Base-by-base conservation (phyloP, 2,888 invertebrate species). In the Germaria angustata region DNA sequence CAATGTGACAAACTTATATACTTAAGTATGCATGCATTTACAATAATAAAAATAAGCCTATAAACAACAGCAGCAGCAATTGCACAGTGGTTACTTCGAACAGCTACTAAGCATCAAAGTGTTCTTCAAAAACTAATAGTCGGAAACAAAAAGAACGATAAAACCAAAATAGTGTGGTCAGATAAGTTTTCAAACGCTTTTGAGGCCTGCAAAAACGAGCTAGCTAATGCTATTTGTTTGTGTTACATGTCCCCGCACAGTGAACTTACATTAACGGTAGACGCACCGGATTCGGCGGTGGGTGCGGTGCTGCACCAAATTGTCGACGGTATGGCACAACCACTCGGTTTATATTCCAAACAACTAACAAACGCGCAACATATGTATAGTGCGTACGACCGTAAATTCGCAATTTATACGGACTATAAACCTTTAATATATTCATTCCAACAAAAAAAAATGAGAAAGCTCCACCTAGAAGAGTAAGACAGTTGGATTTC, bases 401-500 rank as follows among this genome's bases (percentile, higher is more conserved):
- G 76, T 6, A 9, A 39, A 22, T 68, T 65, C 53, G 44, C 39
- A 3, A 84, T 86, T 2, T 80, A 46, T 22, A 84, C 84, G 0
- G 86, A 86, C 44, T 85, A 85, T 57, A 86, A 86, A 49, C 84
- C 84, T 5, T n/a, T 86, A 0, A 59, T 78, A 0, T 89, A 81
- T 46, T 89, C 90, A 0, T 88, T 91, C 68, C 17, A n/a, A n/a
- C n/a, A n/a, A n/a, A 87, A 76, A 86, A 86, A 9, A 36, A 84
- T 2, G 87, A 88, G 1, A 88, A 88, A 17, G 86, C 86, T 8
- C 88, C 89, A 1, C 90, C 90, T 0, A 68, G 90, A 1, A 90
- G 91, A 76, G 84, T 85, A 3, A 72, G 90, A 0, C 87, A 91
- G 3, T 80, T 92, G 0, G 88, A 90, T 61, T 88, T 85, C 17